phyloP scores from a whole-genome alignment of 2,797 vertebrate genomes.

The Gymnodraco acuticeps region DNA sequence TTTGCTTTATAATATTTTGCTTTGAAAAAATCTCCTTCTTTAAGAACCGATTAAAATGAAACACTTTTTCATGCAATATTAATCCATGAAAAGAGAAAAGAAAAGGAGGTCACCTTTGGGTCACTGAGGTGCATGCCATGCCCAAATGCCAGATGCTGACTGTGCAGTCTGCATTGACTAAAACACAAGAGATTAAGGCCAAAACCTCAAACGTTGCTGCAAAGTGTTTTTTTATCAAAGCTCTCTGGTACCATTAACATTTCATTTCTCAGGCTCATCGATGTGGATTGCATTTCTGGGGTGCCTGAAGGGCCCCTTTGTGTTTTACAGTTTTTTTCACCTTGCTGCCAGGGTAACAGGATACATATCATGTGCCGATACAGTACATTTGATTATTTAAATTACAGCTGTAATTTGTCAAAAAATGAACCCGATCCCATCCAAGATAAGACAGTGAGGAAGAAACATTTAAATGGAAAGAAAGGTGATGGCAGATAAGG shows the following conservation, averaged over 20 bases:
- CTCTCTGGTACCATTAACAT: constrained; percentile 24
- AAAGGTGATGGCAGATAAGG: constrained; percentile 17
- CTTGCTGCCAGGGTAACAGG: constrained; percentile 34
- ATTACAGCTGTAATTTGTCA: constrained; percentile 12
- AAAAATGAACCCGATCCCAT: neutral
- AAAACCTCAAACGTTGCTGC: constrained; percentile 48
- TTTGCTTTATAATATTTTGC: neutral
- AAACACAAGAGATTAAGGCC: constrained; percentile 32
- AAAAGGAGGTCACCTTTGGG: constrained; percentile 21
- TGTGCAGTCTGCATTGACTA: constrained; percentile 38
- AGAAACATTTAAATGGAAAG: constrained; percentile 8
- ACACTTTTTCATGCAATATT: constrained; percentile 7
- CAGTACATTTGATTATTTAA: constrained; percentile 24
- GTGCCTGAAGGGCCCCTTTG: constrained; percentile 28
- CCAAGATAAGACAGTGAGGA: neutral
- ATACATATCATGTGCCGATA: constrained; percentile 3
- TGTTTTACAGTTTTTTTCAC: constrained; percentile 44
- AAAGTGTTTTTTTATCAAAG: constrained; percentile 56
- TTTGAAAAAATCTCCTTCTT: neutral
- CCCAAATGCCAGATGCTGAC: constrained; percentile 53
- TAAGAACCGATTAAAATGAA: neutral
- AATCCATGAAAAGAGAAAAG: neutral
- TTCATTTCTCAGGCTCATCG: constrained; percentile 51
- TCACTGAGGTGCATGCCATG: constrained; percentile 22
- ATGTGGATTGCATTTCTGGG: constrained; percentile 54